phyloP scores from a whole-genome alignment of 1,140 invertebrate species.

The Bombus consobrinus region DNA sequence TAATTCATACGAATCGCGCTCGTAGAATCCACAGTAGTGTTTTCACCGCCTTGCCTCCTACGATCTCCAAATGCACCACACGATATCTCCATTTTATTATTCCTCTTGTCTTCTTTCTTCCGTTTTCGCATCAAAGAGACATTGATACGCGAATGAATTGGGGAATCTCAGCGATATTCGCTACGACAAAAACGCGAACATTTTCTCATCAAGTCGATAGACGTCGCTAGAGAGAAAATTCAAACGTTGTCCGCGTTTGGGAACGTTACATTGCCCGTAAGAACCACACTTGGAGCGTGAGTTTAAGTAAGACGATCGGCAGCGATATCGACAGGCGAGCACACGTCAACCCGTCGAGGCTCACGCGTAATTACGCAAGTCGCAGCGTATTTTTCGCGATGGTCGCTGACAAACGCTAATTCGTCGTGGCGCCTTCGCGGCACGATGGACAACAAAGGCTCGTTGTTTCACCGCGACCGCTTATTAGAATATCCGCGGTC shows the following conservation, averaged over 20 bases:
- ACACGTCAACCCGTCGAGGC: too few species aligned
- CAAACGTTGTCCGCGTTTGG: too few species aligned
- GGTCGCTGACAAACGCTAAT: constrained; percentile 17
- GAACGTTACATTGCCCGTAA: too few species aligned
- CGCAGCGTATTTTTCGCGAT: neutral
- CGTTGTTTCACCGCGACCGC: constrained; percentile 50
- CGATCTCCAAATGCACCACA: neutral
- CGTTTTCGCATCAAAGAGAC: too few species aligned
- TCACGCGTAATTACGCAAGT: neutral
- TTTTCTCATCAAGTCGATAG: too few species aligned
- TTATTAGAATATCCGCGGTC: constrained; percentile 56
- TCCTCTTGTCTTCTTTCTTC: too few species aligned
- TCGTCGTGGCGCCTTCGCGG: neutral
- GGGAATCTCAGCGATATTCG: too few species aligned
- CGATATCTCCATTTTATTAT: neutral
- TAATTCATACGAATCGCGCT: constrained; percentile 62
- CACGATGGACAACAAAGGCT: constrained; percentile 12
- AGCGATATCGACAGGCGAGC: too few species aligned
- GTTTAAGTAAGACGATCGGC: too few species aligned
- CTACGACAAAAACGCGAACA: rapidly evolving
- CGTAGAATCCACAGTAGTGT: constrained; percentile 39
- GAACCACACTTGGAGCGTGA: too few species aligned
- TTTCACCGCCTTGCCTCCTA: constrained; percentile 12
- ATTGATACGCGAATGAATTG: too few species aligned
- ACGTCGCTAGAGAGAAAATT: too few species aligned